phyloP scores from a whole-genome alignment of 2,113 vertebrate species.

The Cricetomys ansorgei region DNA sequence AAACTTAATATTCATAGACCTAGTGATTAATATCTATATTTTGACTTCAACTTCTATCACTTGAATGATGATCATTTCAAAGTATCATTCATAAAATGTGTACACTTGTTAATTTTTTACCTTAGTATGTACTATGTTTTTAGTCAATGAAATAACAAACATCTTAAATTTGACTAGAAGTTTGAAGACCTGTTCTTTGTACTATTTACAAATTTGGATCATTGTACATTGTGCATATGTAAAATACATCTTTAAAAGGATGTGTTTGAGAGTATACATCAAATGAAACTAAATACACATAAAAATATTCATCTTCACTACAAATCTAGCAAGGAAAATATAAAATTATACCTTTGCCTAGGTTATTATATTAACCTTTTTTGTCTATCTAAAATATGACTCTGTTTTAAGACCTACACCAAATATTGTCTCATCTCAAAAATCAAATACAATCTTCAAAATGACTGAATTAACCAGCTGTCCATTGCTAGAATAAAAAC shows the following conservation, averaged over 20 bases:
- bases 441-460: not conserved
- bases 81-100: conserved; percentile 6
- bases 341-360: not conserved
- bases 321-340: not conserved
- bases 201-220: not conserved
- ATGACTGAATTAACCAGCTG: not conserved
- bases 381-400: not conserved
- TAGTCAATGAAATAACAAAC: not conserved
- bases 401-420: not conserved
- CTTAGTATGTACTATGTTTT: not conserved
- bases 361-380: not conserved
- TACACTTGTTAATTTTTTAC: not conserved
- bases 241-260: not conserved
- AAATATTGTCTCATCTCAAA: not conserved
- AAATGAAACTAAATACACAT: not conserved
- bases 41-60: not conserved
- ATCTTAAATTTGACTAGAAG: not conserved
- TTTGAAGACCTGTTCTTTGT: not conserved
- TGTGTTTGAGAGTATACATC: not conserved
- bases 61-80: conserved; percentile 29
- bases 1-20: not conserved
- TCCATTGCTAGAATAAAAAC: not conserved
- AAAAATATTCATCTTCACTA: not conserved
- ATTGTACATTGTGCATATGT: not conserved
- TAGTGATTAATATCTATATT: not conserved